A percentile compares a stretch with the other conserved stretches of the same genome.
Conservation (phyloP, 2,888 invertebrate genomes). For the Microctonus aethiopoides region DNA sequence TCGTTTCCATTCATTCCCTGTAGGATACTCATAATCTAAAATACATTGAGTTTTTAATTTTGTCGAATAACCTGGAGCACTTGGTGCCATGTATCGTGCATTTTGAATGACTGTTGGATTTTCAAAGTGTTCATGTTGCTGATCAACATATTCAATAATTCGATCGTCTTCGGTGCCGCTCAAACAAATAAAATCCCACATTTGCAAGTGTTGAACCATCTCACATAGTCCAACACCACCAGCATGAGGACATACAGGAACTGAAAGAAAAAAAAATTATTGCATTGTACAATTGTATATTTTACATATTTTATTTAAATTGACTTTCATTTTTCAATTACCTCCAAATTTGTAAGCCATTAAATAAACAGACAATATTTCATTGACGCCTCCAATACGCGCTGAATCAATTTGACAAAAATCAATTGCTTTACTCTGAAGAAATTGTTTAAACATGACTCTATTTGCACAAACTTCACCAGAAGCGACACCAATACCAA, state of each 20-base stretch:
- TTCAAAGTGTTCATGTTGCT: constrained; percentile 89
- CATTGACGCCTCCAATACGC: constrained; percentile 88
- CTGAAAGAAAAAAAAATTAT: constrained; percentile 68
- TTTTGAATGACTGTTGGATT: constrained; percentile 77
- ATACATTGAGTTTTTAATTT: constrained; percentile 79
- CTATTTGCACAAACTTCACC: constrained; percentile 94
- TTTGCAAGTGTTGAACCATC: constrained; percentile 92
- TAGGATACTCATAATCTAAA: constrained; percentile 79
- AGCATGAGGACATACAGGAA: constrained; percentile 93
- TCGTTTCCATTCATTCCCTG: constrained; percentile 81
- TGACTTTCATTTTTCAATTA: constrained; percentile 58
- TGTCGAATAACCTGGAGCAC: constrained; percentile 85
- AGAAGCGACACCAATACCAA: constrained; percentile 87
- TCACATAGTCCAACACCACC: constrained; percentile 95
- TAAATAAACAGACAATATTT: constrained; percentile 86
- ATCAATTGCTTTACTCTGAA: constrained; percentile 83
- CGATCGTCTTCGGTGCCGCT: constrained; percentile 79
- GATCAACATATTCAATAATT: constrained; percentile 88
- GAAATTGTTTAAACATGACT: constrained; percentile 91
- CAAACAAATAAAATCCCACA: constrained; percentile 85
- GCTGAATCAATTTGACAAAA: constrained; percentile 93
- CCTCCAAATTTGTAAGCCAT: constrained; percentile 89
- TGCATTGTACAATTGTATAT: not conserved
- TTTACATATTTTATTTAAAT: not conserved
- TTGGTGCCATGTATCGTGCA: constrained; percentile 81